Conservation (phyloP, 1,140 invertebrate genomes). For the Listronotus bonariensis region DNA sequence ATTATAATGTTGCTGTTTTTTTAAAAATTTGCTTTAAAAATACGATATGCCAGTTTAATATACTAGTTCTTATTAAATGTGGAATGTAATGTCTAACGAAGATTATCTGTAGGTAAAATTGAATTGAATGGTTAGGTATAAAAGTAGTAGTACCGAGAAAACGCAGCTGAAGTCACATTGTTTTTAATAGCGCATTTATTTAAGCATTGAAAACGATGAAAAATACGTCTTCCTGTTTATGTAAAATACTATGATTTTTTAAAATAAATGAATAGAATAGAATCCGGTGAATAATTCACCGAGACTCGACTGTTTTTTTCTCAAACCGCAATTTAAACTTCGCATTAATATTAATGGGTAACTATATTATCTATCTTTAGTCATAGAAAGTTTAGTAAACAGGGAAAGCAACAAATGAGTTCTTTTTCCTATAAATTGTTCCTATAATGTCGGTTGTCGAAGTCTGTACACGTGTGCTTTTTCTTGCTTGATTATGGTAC, state of each 20-base stretch:
- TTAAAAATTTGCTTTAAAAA: no score
- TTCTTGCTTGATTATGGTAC: no score
- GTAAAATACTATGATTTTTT: constrained; percentile 12
- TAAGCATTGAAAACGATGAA: constrained; percentile 25
- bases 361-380: no score
- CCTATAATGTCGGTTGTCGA: no score
- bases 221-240: constrained; percentile 18
- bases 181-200: constrained; percentile 20
- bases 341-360: no score
- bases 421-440: no score
- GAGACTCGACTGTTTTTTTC: not conserved
- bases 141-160: constrained; percentile 10
- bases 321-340: no score
- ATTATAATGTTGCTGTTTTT: no score
- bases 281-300: constrained; percentile 6
- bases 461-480: no score
- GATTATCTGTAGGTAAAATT: not conserved
- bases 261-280: constrained; percentile 17
- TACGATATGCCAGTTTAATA: no score
- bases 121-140: constrained; percentile 9
- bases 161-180: constrained; percentile 12
- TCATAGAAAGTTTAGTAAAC: no score
- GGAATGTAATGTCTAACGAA: not conserved
- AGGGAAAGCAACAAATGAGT: no score
- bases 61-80: not conserved